Base-by-base conservation (phyloP, 2,888 invertebrate genomes). In the Yponomeuta malinellus region DNA sequence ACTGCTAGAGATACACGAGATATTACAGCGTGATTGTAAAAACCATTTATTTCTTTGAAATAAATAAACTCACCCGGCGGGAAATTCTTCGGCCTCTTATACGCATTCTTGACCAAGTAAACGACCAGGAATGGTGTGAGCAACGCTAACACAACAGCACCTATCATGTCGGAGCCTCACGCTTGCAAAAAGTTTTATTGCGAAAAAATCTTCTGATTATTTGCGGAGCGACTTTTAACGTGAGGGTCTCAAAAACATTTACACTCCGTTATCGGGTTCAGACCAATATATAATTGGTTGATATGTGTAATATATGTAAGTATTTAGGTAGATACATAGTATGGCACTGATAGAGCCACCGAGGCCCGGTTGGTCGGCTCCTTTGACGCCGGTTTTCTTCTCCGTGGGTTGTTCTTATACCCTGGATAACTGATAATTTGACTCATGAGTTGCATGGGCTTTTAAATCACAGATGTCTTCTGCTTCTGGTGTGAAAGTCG, bases 31-130 rank as follows among this genome's bases (percentile, higher is more conserved):
- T 1, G 43, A 43, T 43, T 43, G 2, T 43, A 1, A 8, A 43
- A 43, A 8, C 9, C 9, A 8, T 43, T 8, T 43, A 23, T n/a
- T 10, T 9, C 10, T 10, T 64, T 31, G 0, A 64, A 2, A 23
- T 29, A 29, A 23, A 64, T 10, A 6, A n/a, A n/a, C 79, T 86
- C 84, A 94, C 94, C 94, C 74, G 95, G 95, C 8, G 95, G 94
- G 75, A 93, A 93, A 72, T 93, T 93, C 1, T 83, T 77, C 0
- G 85, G 92, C 75, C 84, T 88, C 63, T 83, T 85, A 64, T 84
- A 86, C 0, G 91, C 90, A 82, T 88, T 89, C 73, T 88, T 80
- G 73, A 87, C 86, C 33, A 81, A 76, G 66, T 80, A 77, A 59
- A 85, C 76, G 73, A 86, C 76, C 48, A 85, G 71, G 23, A 74